phyloP scores from a whole-genome alignment of 2,797 vertebrate species.

The Morelia viridis region DNA sequence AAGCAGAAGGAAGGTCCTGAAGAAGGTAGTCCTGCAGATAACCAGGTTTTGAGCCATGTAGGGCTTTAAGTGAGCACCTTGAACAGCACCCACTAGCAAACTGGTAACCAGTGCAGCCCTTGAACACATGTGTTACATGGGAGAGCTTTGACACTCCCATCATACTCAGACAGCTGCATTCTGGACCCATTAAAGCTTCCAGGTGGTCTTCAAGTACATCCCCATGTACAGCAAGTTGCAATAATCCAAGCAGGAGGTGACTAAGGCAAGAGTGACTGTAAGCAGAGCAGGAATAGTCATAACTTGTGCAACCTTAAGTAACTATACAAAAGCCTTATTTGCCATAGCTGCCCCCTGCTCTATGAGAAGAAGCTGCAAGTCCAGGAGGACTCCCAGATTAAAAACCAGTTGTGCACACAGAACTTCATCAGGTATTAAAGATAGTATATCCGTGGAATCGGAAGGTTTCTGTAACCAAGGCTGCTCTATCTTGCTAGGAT shows the following conservation, averaged over 20 bases:
- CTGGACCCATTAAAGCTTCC: not conserved
- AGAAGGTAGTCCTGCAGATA: not conserved
- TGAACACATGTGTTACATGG: not conserved
- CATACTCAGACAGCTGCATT: not conserved
- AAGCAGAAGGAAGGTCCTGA: not conserved
- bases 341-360: not conserved
- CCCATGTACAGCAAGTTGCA: not conserved
- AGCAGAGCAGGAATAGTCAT: not conserved
- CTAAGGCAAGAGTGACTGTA: not conserved
- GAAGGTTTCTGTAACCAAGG: not conserved
- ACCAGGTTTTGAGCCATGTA: not conserved
- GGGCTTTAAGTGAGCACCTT: not conserved
- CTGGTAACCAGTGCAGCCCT: not conserved
- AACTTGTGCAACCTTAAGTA: not conserved
- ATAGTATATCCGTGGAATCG: not conserved
- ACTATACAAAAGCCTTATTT: not conserved
- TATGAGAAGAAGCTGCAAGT: not conserved
- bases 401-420: not conserved
- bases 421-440: not conserved
- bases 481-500: not conserved
- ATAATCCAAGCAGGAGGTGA: not conserved
- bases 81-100: not conserved
- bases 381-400: not conserved
- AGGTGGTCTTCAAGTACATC: not conserved
- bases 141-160: not conserved